These are phyloP conservation scores for Oxyura jamaicensis DNA, from an alignment of 2,113 vertebrate genomes.

Conservation along the genomic window DNA sequence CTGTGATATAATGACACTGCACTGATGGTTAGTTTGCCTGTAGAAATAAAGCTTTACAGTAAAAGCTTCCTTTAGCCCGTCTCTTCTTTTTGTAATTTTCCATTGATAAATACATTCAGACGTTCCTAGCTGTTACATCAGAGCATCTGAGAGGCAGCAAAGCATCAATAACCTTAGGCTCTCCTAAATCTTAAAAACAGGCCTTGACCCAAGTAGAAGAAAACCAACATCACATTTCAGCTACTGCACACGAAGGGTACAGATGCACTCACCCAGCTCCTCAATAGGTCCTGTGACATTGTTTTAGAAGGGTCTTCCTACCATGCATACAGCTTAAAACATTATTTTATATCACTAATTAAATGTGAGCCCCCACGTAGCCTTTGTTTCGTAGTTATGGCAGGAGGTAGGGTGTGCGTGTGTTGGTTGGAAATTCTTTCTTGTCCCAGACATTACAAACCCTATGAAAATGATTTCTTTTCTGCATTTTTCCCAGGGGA, in stretches of 20 bases:
- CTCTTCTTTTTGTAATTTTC: background rate
- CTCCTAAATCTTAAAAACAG: background rate
- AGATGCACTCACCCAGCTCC: background rate
- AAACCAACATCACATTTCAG: background rate
- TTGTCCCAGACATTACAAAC: background rate
- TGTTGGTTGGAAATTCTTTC: background rate
- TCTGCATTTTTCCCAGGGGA: background rate
- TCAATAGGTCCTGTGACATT: background rate
- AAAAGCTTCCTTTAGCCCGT: background rate
- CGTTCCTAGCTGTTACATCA: background rate
- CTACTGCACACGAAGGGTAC: background rate
- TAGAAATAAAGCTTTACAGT: background rate
- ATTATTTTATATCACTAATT: background rate
- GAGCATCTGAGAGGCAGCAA: rapidly evolving
- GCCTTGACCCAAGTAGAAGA: background rate
- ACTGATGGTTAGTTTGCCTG: background rate
- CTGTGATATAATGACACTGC: background rate
- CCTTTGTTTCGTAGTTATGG: background rate
- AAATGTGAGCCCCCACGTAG: background rate
- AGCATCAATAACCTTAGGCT: background rate
- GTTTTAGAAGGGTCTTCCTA: background rate
- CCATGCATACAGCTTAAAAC: rapidly evolving
- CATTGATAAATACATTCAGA: background rate
- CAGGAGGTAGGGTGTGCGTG: background rate
- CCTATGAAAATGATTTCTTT: background rate